These are phyloP conservation scores for Panthera leo DNA, from an alignment of 2,113 vertebrate genomes.

Conservation along the genomic window DNA sequence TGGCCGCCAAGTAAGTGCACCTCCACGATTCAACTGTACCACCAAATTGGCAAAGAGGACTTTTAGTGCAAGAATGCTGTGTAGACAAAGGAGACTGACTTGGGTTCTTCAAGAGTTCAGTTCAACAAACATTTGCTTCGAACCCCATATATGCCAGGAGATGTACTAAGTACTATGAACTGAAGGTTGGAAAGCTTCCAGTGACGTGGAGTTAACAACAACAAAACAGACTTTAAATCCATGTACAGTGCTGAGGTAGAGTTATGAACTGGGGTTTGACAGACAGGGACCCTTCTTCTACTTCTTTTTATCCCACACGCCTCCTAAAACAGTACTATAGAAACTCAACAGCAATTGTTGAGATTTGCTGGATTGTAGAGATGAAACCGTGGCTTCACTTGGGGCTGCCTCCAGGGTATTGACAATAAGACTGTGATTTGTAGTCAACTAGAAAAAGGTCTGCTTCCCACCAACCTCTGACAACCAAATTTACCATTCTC, in stretches of 20 bases:
- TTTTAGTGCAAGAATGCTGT: background rate
- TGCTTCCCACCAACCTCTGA: background rate
- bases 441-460: background rate
- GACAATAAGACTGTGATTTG: background rate
- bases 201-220: background rate
- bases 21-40: background rate
- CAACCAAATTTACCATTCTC: constrained; percentile 28
- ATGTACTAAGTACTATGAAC: background rate
- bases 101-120: background rate
- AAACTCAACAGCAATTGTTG: background rate
- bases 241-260: background rate
- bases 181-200: background rate
- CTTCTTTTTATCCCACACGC: background rate
- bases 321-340: background rate
- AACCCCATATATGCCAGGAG: background rate
- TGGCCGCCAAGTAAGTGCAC: background rate
- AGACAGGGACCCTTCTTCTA: background rate
- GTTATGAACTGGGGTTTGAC: background rate
- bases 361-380: background rate
- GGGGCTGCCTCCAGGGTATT: background rate
- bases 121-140: background rate
- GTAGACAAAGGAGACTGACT: background rate
- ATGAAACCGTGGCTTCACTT: background rate
- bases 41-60: background rate
- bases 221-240: background rate